A percentile compares a stretch with the other conserved stretches of the same genome.
These are phyloP conservation scores for Muntiacus reevesi DNA, from an alignment of 2,113 vertebrate genomes.

Conservation along the genomic window DNA sequence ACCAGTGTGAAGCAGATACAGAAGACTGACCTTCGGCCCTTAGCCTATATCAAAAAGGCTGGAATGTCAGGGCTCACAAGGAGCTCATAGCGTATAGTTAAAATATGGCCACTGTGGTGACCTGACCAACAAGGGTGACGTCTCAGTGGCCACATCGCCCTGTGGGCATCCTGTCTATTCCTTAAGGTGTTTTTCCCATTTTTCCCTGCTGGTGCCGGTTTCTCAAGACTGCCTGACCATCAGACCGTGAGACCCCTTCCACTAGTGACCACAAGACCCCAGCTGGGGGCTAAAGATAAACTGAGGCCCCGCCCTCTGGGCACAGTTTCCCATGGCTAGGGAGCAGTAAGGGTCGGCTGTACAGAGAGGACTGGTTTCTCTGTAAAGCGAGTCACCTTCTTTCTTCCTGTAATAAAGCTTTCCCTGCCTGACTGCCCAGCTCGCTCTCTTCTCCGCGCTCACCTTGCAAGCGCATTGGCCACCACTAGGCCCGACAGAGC, in stretches of 20 bases:
- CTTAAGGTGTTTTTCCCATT: not conserved
- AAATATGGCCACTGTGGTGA: not conserved
- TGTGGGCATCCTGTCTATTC: not conserved
- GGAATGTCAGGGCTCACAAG: not conserved
- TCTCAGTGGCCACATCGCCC: not conserved
- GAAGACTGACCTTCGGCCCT: not conserved
- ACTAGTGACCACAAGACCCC: not conserved
- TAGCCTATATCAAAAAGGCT: not conserved
- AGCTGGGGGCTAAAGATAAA: rapidly evolving
- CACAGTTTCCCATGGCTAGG: not conserved
- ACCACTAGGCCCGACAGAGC: not conserved
- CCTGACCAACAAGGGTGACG: not conserved
- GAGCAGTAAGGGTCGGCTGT: not conserved
- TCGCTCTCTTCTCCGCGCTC: not conserved
- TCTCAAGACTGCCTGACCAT: not conserved
- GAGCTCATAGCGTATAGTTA: not conserved
- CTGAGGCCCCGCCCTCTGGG: not conserved
- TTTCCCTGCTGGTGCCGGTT: not conserved
- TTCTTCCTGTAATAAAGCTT: not conserved
- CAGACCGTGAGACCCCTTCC: not conserved
- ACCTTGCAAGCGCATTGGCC: not conserved
- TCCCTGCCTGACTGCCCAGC: not conserved
- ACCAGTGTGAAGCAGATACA: not conserved
- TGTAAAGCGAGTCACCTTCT: not conserved
- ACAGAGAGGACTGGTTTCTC: not conserved